Conservation (phyloP, 2,797 vertebrate genomes). For the Microchirus variegatus region DNA sequence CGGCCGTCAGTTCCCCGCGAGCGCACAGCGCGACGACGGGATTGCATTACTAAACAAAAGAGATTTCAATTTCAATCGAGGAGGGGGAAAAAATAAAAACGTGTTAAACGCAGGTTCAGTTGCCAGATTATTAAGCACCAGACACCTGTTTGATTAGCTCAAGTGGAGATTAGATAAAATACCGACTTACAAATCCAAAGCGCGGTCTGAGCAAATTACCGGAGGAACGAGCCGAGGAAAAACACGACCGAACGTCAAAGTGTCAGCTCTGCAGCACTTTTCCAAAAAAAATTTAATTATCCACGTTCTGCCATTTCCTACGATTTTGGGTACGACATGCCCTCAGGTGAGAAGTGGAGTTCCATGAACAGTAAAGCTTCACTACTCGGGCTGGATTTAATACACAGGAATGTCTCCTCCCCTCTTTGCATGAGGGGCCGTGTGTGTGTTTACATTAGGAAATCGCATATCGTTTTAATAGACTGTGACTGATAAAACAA, state of each 20-base stretch:
- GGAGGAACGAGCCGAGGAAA: constrained; percentile 20
- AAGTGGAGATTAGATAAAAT: constrained; percentile 45
- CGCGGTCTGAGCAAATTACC: constrained; percentile 26
- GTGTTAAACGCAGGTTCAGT: constrained; percentile 47
- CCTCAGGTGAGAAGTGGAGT: constrained; percentile 1
- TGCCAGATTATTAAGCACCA: constrained; percentile 57
- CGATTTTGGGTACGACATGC: constrained; percentile 13
- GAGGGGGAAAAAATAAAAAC: constrained; percentile 23
- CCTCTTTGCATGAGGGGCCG: not conserved
- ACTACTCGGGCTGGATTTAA: not conserved
- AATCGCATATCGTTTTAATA: not conserved
- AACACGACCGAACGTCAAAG: not conserved
- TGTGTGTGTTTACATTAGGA: not conserved
- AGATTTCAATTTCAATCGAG: constrained; percentile 29
- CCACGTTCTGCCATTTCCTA: constrained; percentile 22
- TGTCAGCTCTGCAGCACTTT: constrained; percentile 15
- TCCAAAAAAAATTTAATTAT: constrained; percentile 17
- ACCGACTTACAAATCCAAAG: constrained; percentile 20
- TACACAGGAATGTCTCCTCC: constrained; percentile 1
- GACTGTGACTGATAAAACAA: not conserved
- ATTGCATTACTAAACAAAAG: constrained; percentile 38
- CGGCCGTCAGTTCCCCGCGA: constrained; percentile 34
- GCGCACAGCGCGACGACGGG: constrained; percentile 23
- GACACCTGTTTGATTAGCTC: constrained; percentile 60
- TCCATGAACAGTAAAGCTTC: not conserved